Conservation (phyloP, 2,113 vertebrate genomes). For the Leptobrachium leishanense region DNA sequence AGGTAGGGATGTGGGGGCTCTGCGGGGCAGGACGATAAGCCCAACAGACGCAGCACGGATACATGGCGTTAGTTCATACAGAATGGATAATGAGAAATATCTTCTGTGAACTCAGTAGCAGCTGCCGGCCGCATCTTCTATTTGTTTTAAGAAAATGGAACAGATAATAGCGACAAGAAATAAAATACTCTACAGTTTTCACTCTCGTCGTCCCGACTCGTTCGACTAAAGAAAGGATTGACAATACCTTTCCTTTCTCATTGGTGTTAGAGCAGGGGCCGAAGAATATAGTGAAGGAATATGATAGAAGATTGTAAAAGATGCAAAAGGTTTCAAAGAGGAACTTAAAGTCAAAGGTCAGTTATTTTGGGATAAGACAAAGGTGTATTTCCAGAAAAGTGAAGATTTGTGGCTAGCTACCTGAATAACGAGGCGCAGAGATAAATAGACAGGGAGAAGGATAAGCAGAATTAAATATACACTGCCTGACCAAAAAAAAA, state of each 20-base stretch:
- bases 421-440: no score
- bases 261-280: slow-evolving; percentile 9
- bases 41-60: neutral
- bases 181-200: neutral
- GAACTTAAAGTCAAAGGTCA: no score
- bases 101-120: slow-evolving; percentile 4
- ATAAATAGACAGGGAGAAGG: no score
- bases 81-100: neutral
- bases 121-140: neutral
- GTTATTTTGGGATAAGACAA: no score
- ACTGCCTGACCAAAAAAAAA: no score
- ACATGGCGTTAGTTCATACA: slow-evolving; percentile 4
- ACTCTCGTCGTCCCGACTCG: neutral
- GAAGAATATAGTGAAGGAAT: neutral
- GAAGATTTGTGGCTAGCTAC: no score
- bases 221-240: neutral
- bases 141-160: slow-evolving; percentile 16
- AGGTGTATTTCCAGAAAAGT: no score
- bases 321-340: neutral
- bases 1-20: no score
- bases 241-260: slow-evolving; percentile 27
- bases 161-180: slow-evolving; percentile 15
- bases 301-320: slow-evolving; percentile 13
- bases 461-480: no score
- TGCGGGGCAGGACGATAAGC: neutral